These are phyloP conservation scores for Mus caroli DNA, from an alignment of 2,797 vertebrate genomes.

Conservation along the genomic window DNA sequence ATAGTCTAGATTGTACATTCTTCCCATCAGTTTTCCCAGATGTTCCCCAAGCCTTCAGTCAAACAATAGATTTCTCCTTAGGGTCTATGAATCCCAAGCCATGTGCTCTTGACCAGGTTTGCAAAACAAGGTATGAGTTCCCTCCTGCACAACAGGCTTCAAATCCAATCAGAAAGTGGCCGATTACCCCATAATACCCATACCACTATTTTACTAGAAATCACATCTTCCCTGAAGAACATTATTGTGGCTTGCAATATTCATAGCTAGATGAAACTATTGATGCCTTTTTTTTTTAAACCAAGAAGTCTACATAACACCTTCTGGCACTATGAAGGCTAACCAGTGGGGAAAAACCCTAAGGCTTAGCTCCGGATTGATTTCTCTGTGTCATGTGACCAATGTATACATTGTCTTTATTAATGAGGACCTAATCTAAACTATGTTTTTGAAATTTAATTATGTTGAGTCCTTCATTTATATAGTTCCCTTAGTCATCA, in stretches of 20 bases:
- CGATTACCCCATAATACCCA: background rate
- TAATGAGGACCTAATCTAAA: background rate
- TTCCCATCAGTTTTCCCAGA: background rate
- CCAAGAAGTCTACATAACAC: background rate
- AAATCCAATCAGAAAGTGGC: background rate
- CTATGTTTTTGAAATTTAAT: conserved; percentile 45
- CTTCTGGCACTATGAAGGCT: background rate
- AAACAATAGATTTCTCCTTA: background rate
- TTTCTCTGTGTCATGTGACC: background rate
- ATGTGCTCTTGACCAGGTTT: background rate
- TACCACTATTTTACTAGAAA: background rate
- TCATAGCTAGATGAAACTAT: background rate
- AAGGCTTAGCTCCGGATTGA: background rate
- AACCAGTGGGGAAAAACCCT: background rate
- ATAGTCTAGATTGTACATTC: background rate
- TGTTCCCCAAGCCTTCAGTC: background rate
- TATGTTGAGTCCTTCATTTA: background rate
- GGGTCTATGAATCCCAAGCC: background rate
- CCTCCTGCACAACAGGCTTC: background rate
- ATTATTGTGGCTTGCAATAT: background rate
- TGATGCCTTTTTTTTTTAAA: background rate
- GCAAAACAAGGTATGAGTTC: background rate
- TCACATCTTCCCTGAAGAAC: background rate
- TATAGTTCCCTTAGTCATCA: background rate
- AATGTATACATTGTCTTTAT: background rate